Percentiles rank a stretch among this genome's conserved stretches.
Conservation (phyloP, 64 coral and sea anemone species). For the Platygyra sinensis region DNA sequence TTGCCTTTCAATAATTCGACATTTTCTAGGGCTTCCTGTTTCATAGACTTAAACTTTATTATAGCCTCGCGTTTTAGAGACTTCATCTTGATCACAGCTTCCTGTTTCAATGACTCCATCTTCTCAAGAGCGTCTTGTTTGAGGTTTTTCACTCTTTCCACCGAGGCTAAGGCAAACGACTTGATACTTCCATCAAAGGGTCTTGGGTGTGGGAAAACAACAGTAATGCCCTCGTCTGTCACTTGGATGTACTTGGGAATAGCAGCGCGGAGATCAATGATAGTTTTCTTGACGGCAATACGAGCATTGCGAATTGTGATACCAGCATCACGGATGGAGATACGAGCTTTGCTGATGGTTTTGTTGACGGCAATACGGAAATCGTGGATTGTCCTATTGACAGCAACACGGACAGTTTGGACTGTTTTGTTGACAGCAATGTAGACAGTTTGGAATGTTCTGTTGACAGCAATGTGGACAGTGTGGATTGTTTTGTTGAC, state of each 20-base stretch:
- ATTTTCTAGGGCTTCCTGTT: neutral
- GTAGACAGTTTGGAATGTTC: neutral
- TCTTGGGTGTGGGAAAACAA: constrained; percentile 69
- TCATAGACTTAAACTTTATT: constrained; percentile 52
- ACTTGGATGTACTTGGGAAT: constrained; percentile 74
- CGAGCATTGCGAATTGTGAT: neutral
- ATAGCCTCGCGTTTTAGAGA: constrained; percentile 42
- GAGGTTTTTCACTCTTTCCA: constrained; percentile 55
- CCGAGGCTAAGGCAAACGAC: constrained; percentile 34
- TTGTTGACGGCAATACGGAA: neutral
- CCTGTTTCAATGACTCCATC: constrained; percentile 9
- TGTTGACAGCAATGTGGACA: neutral
- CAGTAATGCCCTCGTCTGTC: constrained; percentile 42
- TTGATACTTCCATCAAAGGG: constrained; percentile 57
- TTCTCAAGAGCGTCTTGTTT: constrained; percentile 28
- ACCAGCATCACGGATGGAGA: neutral
- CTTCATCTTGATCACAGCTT: constrained; percentile 56
- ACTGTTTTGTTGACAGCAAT: constrained; percentile 1
- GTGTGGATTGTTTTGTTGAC: neutral
- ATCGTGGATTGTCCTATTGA: constrained; percentile 5
- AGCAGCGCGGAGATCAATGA: constrained; percentile 39
- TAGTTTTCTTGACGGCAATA: neutral
- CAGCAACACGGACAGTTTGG: neutral
- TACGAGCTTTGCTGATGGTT: neutral
- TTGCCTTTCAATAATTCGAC: neutral